These are phyloP conservation scores for Urocolius indicus DNA, from an alignment of 2,113 vertebrate species.

Conservation along the genomic window DNA sequence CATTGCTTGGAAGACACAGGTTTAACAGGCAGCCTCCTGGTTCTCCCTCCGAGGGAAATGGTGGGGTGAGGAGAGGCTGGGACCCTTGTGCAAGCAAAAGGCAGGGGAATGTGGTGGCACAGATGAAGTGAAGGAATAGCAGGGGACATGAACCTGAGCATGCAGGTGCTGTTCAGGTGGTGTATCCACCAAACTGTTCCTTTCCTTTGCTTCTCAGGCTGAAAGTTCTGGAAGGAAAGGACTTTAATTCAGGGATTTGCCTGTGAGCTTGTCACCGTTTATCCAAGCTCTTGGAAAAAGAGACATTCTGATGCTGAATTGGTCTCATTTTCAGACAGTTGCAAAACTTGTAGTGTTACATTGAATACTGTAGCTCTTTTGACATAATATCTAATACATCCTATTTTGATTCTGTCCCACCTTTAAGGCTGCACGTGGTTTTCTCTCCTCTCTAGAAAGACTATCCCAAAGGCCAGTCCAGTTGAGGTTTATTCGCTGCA, in stretches of 20 bases:
- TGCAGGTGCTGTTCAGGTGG: background rate
- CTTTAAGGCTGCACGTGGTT: background rate
- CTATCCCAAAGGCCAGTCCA: background rate
- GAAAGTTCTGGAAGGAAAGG: background rate
- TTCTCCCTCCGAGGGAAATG: background rate
- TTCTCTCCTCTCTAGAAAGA: background rate
- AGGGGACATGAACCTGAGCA: rapidly evolving
- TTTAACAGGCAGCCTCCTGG: background rate
- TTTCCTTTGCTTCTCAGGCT: background rate
- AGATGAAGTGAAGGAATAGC: background rate
- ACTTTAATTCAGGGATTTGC: background rate
- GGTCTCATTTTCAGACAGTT: background rate
- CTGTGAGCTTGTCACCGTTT: background rate
- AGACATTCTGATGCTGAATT: background rate
- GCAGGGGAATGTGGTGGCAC: background rate
- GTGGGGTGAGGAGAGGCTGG: background rate
- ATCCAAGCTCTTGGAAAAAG: background rate
- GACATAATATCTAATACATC: background rate
- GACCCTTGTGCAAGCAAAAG: background rate
- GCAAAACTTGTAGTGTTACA: background rate
- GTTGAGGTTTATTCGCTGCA: background rate
- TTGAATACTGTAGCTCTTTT: background rate
- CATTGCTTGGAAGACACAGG: background rate
- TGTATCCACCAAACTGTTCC: background rate
- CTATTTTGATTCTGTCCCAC: background rate